These are phyloP conservation scores for Cantharis flavilabris DNA, from an alignment of 2,888 invertebrate genomes.

Conservation along the genomic window DNA sequence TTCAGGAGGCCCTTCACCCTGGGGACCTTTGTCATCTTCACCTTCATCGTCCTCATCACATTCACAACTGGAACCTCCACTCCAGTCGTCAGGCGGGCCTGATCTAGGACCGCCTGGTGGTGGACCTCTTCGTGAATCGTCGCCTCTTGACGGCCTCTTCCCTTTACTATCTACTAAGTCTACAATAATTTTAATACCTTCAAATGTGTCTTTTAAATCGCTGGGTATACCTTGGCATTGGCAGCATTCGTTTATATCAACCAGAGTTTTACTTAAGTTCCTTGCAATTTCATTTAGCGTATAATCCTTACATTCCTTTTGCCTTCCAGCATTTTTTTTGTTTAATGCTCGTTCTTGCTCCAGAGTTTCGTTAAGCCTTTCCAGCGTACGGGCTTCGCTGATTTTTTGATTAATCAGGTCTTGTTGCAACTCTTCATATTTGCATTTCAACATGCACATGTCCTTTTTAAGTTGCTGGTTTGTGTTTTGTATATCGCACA, in stretches of 20 bases:
- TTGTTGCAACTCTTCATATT: conserved; percentile 48
- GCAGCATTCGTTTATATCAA: conserved; percentile 13
- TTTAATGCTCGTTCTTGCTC: background rate
- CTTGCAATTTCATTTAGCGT: conserved; percentile 45
- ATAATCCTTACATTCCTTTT: conserved; percentile 2
- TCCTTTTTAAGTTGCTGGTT: conserved; percentile 46
- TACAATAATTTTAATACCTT: conserved; percentile 46
- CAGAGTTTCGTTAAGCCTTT: conserved; percentile 31
- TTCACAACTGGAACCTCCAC: background rate
- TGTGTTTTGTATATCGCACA: conserved; percentile 42
- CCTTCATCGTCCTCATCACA: background rate
- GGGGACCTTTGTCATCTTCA: too few species aligned
- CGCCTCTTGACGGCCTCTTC: background rate
- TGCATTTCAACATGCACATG: conserved; percentile 39
- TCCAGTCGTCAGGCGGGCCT: background rate
- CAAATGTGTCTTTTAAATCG: conserved; percentile 45
- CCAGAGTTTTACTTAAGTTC: conserved; percentile 45
- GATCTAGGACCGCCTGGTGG: background rate
- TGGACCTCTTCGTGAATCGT: background rate
- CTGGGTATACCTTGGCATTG: conserved; percentile 37
- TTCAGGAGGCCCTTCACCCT: background rate
- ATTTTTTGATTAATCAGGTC: conserved; percentile 52
- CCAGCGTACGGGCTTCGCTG: conserved; percentile 50
- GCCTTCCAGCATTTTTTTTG: background rate
- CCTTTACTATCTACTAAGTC: conserved; percentile 40